phyloP scores from a whole-genome alignment of 2,113 vertebrate species.

The Megaceryle maxima region DNA sequence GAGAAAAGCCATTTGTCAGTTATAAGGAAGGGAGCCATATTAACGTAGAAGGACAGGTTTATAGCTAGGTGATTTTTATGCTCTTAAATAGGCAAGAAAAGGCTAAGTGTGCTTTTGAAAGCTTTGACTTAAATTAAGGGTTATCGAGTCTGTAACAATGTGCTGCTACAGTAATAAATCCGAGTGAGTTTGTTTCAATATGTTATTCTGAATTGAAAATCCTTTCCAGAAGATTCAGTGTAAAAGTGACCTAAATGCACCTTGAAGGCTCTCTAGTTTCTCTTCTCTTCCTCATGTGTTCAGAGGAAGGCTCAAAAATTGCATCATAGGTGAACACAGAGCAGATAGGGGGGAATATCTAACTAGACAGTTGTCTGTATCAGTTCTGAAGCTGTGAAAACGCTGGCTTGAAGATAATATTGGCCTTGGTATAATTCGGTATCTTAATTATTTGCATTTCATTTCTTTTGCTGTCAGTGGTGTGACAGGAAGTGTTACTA shows the following conservation, averaged over 20 bases:
- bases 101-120: background rate
- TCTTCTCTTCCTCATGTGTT: background rate
- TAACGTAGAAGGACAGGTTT: background rate
- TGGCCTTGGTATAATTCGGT: background rate
- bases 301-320: background rate
- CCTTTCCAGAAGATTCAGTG: slow-evolving; percentile 32
- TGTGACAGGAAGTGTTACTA: background rate
- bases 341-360: background rate
- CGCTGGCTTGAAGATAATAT: background rate
- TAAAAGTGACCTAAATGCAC: background rate
- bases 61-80: rapidly evolving
- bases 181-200: rapidly evolving
- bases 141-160: rapidly evolving
- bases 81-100: rapidly evolving
- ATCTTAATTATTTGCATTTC: background rate
- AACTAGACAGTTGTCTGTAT: background rate
- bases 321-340: background rate
- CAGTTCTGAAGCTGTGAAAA: background rate
- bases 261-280: background rate
- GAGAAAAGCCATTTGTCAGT: background rate
- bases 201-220: background rate
- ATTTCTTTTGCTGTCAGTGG: background rate
- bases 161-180: background rate
- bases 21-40: slow-evolving; percentile 13
- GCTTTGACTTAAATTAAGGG: background rate